Evolutionary conservation across 2,113 vertebrate species (phyloP).

Genomic region (Cyanistes caeruleus): DNA sequence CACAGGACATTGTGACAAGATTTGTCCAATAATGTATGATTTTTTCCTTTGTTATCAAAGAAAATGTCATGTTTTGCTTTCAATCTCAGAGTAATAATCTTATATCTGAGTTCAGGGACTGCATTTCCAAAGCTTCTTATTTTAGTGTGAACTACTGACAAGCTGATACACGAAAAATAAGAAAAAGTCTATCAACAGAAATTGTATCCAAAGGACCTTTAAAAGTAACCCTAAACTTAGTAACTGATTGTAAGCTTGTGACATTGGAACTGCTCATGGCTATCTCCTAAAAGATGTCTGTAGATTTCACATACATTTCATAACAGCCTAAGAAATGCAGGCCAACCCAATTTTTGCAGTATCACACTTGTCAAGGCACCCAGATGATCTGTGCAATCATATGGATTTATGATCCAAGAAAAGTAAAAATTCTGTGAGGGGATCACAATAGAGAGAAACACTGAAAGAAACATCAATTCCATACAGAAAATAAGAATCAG

Average conservation of each 20-base stretch:
- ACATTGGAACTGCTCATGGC: conserved; percentile 13
- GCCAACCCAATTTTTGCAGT: conserved; percentile 36
- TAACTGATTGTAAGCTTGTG: conserved; percentile 13
- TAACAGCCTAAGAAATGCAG: conserved; percentile 14
- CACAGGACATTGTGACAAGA: background rate
- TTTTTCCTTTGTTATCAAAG: background rate
- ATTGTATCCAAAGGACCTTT: background rate
- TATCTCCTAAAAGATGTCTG: conserved; percentile 9
- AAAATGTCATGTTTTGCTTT: conserved; percentile 27
- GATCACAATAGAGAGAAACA: background rate
- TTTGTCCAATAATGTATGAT: background rate
- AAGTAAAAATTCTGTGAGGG: conserved; percentile 12
- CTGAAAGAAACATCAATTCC: background rate
- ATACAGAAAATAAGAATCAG: background rate
- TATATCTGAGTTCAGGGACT: background rate
- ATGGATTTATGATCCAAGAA: conserved; percentile 55
- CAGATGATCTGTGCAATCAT: conserved; percentile 53
- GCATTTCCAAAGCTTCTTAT: background rate
- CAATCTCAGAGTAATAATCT: conserved; percentile 9
- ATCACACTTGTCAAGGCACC: conserved; percentile 27
- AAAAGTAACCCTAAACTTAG: conserved; percentile 24
- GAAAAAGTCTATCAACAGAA: conserved; percentile 2
- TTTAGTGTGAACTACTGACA: background rate
- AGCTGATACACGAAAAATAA: conserved; percentile 16
- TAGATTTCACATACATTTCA: conserved; percentile 30